Evolutionary conservation across 2,888 invertebrate genomes (phyloP).

Genomic region (Pheosia gnoma): DNA sequence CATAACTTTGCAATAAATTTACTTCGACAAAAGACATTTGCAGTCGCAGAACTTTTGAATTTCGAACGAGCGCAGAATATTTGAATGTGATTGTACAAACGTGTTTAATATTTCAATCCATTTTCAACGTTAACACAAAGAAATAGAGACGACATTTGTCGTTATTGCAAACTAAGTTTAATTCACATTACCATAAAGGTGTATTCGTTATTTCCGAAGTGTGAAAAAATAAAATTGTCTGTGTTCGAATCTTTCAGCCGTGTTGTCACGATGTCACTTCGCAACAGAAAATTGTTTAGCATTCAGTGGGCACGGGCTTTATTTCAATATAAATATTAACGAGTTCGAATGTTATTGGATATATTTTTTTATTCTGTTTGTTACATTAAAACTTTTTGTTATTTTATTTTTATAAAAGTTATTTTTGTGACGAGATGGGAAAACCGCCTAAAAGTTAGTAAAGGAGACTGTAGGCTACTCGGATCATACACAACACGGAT

Average conservation of each 20-base stretch:
- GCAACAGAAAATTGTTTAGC: conserved; percentile 52
- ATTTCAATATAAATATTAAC: conserved; percentile 66
- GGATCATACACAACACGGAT: too few relatives aligned
- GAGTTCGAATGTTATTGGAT: conserved; percentile 50
- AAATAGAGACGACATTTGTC: background rate
- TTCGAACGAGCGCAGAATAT: conserved; percentile 1
- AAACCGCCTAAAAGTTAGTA: too few relatives aligned
- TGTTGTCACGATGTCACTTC: conserved; percentile 57
- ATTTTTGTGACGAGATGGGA: background rate
- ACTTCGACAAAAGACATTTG: conserved; percentile 24
- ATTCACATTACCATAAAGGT: conserved; percentile 6
- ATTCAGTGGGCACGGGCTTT: conserved; percentile 47
- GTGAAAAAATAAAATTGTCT: conserved; percentile 7
- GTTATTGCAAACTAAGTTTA: background rate
- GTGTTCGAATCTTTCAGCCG: conserved; percentile 46
- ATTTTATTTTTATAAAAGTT: conserved; percentile 12
- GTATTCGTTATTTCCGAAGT: background rate
- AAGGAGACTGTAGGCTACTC: too few relatives aligned
- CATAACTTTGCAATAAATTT: conserved; percentile 39
- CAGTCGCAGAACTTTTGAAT: conserved; percentile 7
- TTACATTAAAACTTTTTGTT: conserved; percentile 67
- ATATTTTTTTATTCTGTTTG: conserved; percentile 47
- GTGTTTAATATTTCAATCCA: background rate
- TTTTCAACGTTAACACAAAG: background rate
- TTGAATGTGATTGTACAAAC: background rate